Evolutionary conservation across 2,797 vertebrate genomes (phyloP), one percentile per base, ranked within the genome.

Genomic region (Oryzias sinensis): DNA sequence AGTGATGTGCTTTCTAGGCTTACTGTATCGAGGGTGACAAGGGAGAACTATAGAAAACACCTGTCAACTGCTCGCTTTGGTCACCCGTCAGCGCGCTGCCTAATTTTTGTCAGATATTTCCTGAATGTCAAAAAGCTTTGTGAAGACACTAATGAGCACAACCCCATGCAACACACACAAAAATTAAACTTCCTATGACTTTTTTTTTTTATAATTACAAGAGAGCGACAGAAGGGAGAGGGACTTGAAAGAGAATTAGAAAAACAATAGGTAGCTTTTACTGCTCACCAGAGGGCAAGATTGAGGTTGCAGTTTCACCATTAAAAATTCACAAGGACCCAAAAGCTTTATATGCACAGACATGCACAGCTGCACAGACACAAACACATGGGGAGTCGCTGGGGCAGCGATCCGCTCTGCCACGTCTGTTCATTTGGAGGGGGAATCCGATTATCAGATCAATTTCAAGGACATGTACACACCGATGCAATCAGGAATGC

Each of bases 401-500:
- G 54, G 62, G 43, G 50, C 43, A 50, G 44, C 49, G 68, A 75
- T 77, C 59, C 63, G 66, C 51, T 56, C 16, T 20, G 54, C 33
- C 37, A 53, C 56, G 55, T 74, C 43, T 65, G 15, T 62, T 70
- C 20, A 56, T 71, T 76, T 66, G 46, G 49, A 53, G 4, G 16
- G 20, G 41, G 47, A 57, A 64, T 68, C 59, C 27, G 54, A 78
- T 80, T 65, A 70, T 76, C 33, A 37, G 33, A 37, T 37, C 33
- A 37, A 37, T 77, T 75, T 72, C 59, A 79, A 75, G 59, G 70
- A 29, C 25, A 14, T 80, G 57, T 72, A 64, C 66, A 73, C 74
- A 76, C 57, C 49, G 67, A 76, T 79, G 56, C 60, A 67, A 82
- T 83, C 69, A 68, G 66, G 51, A 59, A 69, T 27, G 9, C 53